phyloP scores from a whole-genome alignment of 1,140 invertebrate genomes.

The Drosophila pseudoananassae region DNA sequence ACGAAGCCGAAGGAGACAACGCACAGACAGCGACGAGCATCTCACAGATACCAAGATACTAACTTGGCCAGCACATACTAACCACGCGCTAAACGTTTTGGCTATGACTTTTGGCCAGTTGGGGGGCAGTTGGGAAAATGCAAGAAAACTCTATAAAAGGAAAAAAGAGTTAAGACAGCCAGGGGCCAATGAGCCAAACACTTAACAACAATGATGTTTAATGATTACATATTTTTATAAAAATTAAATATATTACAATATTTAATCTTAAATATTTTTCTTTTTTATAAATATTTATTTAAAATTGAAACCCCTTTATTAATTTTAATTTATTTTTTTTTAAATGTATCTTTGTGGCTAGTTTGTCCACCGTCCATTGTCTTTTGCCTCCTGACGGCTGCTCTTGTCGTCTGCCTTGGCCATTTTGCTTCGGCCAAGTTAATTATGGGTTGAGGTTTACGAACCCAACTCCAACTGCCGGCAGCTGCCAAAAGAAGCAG shows the following conservation, averaged over 20 bases:
- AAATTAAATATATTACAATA: neutral
- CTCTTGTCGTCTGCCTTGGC: constrained; percentile 60
- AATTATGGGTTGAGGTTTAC: constrained; percentile 82
- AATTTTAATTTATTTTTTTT: neutral
- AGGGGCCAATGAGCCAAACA: neutral
- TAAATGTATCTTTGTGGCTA: neutral
- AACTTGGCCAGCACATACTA: constrained; percentile 1
- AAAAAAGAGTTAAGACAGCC: constrained; percentile 20
- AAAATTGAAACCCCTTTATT: neutral
- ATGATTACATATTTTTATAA: neutral
- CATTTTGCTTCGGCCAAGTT: constrained; percentile 64
- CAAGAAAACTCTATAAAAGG: constrained; percentile 5
- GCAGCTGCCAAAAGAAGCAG: constrained; percentile 45
- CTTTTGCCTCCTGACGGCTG: constrained; percentile 8
- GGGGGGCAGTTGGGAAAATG: constrained; percentile 5
- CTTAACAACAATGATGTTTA: neutral
- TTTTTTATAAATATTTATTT: neutral
- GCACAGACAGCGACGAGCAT: constrained; percentile 20
- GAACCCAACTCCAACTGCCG: constrained; percentile 63
- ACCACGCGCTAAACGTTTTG: constrained; percentile 17
- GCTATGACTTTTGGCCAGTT: constrained; percentile 26
- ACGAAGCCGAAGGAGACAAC: constrained; percentile 25
- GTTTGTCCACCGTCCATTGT: neutral
- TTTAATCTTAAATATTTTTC: neutral
- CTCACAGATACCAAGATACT: constrained; percentile 1